Evolutionary conservation across 1,140 invertebrate genomes (phyloP), one percentile per base, ranked within the genome.

Genomic region (Formica exsecta): DNA sequence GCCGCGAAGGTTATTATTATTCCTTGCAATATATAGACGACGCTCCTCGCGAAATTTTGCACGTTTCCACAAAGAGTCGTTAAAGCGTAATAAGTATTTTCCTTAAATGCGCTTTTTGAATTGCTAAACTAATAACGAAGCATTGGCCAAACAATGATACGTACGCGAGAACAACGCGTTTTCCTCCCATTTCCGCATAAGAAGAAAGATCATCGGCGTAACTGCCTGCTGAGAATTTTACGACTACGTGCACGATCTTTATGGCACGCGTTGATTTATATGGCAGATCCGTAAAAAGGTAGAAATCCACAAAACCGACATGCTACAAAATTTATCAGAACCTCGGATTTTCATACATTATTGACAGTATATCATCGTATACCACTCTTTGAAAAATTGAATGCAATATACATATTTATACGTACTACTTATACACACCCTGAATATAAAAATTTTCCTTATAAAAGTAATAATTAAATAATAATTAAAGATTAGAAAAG

Each of bases 1-100:
- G 76, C 71, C 86, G 85, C 85, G 86, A 89, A 90, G 54, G 87
- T 93, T 92, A 91, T 92, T 92, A 91, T 92, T 91, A 92, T 91
- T 88, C 87, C 88, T 88, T 81, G 86, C 86, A 84, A 88, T 87
- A 25, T 68, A 77, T 65, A 66, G 41, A 32, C 48, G 48, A 70
- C 51, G 13, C 44, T 80, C 86, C 51, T 70, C 71, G 66, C 70
- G 11, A 68, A 73, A 89, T 79, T 77, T 88, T 86, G 70, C 74
- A 44, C n/a, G 64, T 22, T 29, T 32, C 13, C 66, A 22, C 44
- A 29, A 29, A 44, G 32, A 44, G 16, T 51, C 19, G 38, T 44
- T 29, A 16, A 61, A 32, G 19, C n/a, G 19, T 73, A n/a, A 32
- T 59, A 44, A 61, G 9, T 16, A n/a, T 13, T 32, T 32, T 41